Percentiles rank a stretch among this genome's conserved stretches.
These are phyloP conservation scores for Apodemia hepburni DNA, from an alignment of 2,888 invertebrate genomes.

Conservation along the genomic window DNA sequence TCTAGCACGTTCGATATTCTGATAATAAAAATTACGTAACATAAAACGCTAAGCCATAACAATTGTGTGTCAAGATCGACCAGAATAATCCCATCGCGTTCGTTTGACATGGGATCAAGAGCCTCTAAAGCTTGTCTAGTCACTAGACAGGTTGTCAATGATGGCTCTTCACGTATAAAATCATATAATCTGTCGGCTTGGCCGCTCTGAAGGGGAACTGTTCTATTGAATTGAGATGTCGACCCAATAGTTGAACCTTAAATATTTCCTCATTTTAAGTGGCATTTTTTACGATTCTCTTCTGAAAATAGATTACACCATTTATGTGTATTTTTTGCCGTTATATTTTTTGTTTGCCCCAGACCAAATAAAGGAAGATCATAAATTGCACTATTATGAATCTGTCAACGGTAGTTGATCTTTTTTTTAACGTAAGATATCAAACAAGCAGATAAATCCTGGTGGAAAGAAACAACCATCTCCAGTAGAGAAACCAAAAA, in stretches of 20 bases:
- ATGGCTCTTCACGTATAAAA: constrained; percentile 26
- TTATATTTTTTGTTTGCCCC: too few relatives aligned
- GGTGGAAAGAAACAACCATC: too few relatives aligned
- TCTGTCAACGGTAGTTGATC: too few relatives aligned
- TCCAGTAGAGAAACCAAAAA: too few relatives aligned
- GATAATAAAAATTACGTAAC: background rate
- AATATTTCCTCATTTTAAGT: background rate
- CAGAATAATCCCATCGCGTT: constrained; percentile 13
- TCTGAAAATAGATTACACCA: background rate
- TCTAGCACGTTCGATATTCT: background rate
- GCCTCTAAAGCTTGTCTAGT: constrained; percentile 24
- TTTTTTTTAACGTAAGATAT: too few relatives aligned
- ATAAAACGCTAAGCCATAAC: background rate
- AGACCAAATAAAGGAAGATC: too few relatives aligned
- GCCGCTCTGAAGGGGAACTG: constrained; percentile 9
- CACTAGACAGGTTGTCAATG: constrained; percentile 28
- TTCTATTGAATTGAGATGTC: background rate
- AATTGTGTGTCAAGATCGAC: constrained; percentile 9
- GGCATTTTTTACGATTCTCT: background rate
- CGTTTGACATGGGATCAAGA: constrained; percentile 28
- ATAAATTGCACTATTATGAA: too few relatives aligned
- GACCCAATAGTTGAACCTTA: background rate
- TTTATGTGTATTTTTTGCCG: too few relatives aligned
- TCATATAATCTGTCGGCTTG: constrained; percentile 16
- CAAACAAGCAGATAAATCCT: too few relatives aligned